Evolutionary conservation across 2,888 invertebrate species (phyloP).

Genomic region (Macaria notata): DNA sequence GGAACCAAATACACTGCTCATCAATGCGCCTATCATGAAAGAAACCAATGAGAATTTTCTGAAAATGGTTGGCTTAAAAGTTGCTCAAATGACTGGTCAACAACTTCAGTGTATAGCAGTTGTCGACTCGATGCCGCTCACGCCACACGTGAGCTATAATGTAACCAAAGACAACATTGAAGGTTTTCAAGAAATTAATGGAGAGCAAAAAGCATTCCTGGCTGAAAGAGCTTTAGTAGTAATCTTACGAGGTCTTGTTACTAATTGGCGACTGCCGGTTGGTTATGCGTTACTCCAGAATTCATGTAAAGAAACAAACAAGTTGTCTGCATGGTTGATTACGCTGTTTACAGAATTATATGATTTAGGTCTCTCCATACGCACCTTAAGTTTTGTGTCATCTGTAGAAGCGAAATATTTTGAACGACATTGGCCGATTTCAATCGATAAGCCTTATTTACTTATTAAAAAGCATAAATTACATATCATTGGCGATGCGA

Average conservation of each 20-base stretch:
- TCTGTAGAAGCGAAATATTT: slow-evolving; percentile 9
- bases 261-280: slow-evolving; percentile 34
- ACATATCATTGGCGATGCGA: slow-evolving; percentile 6
- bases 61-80: slow-evolving; percentile 31
- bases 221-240: slow-evolving; percentile 36
- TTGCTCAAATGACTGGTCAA: slow-evolving; percentile 27
- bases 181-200: slow-evolving; percentile 39
- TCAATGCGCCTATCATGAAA: slow-evolving; percentile 27
- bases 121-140: slow-evolving; percentile 31
- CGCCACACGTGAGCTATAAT: slow-evolving; percentile 33
- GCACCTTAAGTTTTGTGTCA: slow-evolving; percentile 15
- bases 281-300: slow-evolving; percentile 35
- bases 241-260: slow-evolving; percentile 34
- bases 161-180: slow-evolving; percentile 33
- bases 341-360: slow-evolving; percentile 32
- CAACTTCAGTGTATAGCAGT: slow-evolving; percentile 33
- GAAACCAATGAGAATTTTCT: slow-evolving; percentile 30
- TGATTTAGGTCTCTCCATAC: slow-evolving; percentile 32
- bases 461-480: slow-evolving; percentile 8
- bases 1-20: slow-evolving; percentile 17
- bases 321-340: slow-evolving; percentile 32
- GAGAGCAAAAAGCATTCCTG: slow-evolving; percentile 27
- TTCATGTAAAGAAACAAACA: slow-evolving; percentile 19
- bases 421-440: slow-evolving; percentile 4
- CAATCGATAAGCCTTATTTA: slow-evolving; percentile 3